These are phyloP conservation scores for Onthophagus taurus DNA, from an alignment of 1,140 invertebrate genomes.

Conservation along the genomic window DNA sequence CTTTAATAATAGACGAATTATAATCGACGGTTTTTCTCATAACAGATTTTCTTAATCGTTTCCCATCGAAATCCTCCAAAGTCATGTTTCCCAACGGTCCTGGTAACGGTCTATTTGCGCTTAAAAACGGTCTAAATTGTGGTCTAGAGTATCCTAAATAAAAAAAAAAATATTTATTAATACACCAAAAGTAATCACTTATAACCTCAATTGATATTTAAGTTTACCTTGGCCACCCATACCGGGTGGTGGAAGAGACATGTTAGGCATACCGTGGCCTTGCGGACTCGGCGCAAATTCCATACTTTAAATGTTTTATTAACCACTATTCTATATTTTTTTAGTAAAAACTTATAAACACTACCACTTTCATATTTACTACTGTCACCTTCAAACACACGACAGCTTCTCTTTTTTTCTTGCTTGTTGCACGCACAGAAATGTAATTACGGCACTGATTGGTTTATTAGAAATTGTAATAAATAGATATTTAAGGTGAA, in stretches of 20 bases:
- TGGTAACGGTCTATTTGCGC: slow-evolving; percentile 44
- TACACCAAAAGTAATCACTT: slow-evolving; percentile 14
- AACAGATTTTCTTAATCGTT: slow-evolving; percentile 88
- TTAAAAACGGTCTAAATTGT: slow-evolving; percentile 44
- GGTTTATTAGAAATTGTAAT: no score
- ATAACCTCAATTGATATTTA: slow-evolving; percentile 12
- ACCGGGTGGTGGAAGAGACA: slow-evolving; percentile 21
- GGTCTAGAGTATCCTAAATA: slow-evolving; percentile 26
- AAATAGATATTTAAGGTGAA: no score
- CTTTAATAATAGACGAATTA: slow-evolving; percentile 90
- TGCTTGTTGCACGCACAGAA: background rate
- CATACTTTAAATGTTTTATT: slow-evolving; percentile 21
- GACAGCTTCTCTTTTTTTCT: background rate
- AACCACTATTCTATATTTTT: no score
- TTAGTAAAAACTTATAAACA: background rate
- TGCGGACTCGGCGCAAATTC: slow-evolving; percentile 34
- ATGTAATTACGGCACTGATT: background rate
- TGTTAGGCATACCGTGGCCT: slow-evolving; percentile 24
- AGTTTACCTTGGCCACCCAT: slow-evolving; percentile 12
- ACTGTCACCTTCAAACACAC: background rate
- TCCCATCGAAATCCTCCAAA: slow-evolving; percentile 89
- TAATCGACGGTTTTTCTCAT: slow-evolving; percentile 98
- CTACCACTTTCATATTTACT: background rate
- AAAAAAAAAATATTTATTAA: slow-evolving; percentile 7
- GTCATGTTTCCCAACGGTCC: slow-evolving; percentile 51